phyloP scores from a whole-genome alignment of 2,888 invertebrate genomes.

The Protodeltote pygarga region DNA sequence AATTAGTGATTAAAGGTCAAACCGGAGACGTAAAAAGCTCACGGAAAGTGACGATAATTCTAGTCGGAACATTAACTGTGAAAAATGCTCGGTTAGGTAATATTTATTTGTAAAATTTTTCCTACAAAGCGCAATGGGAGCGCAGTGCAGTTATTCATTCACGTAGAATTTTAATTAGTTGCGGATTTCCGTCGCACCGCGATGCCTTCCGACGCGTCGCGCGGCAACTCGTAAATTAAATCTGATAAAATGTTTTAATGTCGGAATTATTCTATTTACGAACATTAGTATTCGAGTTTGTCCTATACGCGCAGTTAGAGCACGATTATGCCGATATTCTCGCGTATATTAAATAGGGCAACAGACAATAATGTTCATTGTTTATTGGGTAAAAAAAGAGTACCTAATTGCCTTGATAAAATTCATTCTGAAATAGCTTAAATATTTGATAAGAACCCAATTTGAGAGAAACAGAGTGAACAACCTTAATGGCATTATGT shows the following conservation, averaged over 20 bases:
- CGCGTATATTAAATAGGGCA: constrained; percentile 11
- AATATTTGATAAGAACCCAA: constrained; percentile 44
- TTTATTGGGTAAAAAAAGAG: constrained; percentile 17
- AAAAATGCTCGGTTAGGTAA: constrained; percentile 25
- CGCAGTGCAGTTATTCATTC: constrained; percentile 79
- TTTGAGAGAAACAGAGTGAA: constrained; percentile 44
- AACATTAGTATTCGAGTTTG: constrained; percentile 43
- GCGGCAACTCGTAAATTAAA: constrained; percentile 55
- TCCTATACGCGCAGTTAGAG: constrained; percentile 25
- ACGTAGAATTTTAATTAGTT: constrained; percentile 82
- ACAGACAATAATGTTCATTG: constrained; percentile 16
- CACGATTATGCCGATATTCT: constrained; percentile 27
- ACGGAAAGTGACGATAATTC: constrained; percentile 28
- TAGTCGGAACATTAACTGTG: constrained; percentile 12
- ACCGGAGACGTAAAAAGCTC: constrained; percentile 54
- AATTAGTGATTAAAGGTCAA: constrained; percentile 73
- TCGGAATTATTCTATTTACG: constrained; percentile 50
- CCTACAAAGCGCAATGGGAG: constrained; percentile 51
- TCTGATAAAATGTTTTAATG: constrained; percentile 55
- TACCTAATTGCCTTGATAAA: constrained; percentile 10
- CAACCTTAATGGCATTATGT: constrained; percentile 48
- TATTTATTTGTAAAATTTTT: constrained; percentile 51
- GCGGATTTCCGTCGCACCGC: constrained; percentile 73
- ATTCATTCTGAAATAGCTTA: constrained; percentile 26
- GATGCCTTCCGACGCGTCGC: constrained; percentile 51